Conservation (phyloP, 2,797 vertebrate species). For the Gastrophryne carolinensis region DNA sequence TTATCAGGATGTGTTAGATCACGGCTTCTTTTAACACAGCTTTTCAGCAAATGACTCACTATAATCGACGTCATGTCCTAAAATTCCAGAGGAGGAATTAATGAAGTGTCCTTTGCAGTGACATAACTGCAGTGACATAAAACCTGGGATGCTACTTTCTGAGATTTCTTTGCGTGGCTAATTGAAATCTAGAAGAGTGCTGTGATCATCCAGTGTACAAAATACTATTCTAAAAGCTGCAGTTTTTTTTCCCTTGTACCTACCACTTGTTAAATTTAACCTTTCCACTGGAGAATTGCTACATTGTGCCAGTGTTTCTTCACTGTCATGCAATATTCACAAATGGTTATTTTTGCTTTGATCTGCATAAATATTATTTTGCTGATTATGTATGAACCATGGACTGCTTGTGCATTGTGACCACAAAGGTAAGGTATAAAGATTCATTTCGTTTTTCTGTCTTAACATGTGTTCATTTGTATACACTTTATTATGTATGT, state of each 20-base stretch:
- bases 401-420: constrained; percentile 92
- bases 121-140: constrained; percentile 62
- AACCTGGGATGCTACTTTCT: constrained; percentile 58
- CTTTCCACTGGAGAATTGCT: constrained; percentile 53
- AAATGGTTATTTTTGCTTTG: constrained; percentile 26
- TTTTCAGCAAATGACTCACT: constrained; percentile 70
- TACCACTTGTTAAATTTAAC: constrained; percentile 62
- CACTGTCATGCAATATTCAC: constrained; percentile 53
- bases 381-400: constrained; percentile 69
- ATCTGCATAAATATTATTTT: constrained; percentile 60
- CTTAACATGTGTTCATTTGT: too few relatives aligned
- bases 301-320: constrained; percentile 57
- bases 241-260: constrained; percentile 50
- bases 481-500: too few relatives aligned
- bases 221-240: constrained; percentile 52
- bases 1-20: constrained; percentile 20
- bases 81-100: constrained; percentile 64
- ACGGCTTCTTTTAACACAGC: constrained; percentile 63
- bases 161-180: constrained; percentile 62
- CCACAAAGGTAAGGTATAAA: constrained; percentile 83
- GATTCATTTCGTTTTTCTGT: too few relatives aligned
- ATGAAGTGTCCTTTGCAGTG: constrained; percentile 67
- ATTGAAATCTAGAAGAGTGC: constrained; percentile 51
- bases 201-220: constrained; percentile 56
- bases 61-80: constrained; percentile 62